These are phyloP conservation scores for Xiphophorus birchmanni DNA, from an alignment of 2,797 vertebrate species.

Conservation along the genomic window DNA sequence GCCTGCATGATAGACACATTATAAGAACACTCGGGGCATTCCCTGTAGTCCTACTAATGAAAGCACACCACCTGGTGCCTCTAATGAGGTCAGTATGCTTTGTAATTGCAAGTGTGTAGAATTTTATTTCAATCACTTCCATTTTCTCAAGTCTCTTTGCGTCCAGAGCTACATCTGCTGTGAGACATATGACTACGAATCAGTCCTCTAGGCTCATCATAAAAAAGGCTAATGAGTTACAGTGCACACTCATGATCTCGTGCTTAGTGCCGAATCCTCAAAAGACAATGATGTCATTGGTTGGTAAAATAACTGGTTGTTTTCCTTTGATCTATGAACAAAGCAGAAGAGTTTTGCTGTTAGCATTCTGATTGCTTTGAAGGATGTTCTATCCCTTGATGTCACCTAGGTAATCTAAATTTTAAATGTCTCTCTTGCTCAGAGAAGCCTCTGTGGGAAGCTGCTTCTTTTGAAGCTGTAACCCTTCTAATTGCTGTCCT, in stretches of 20 bases:
- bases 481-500: conserved; percentile 58
- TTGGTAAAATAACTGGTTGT: conserved; percentile 56
- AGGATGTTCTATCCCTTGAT: conserved; percentile 61
- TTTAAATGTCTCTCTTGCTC: conserved; percentile 47
- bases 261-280: conserved; percentile 42
- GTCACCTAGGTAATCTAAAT: conserved; percentile 74
- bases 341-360: conserved; percentile 60
- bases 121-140: conserved; percentile 24
- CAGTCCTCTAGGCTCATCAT: conserved; percentile 15
- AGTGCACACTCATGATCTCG: conserved; percentile 25
- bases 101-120: conserved; percentile 24
- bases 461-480: conserved; percentile 61
- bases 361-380: conserved; percentile 62
- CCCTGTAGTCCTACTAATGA: conserved; percentile 4
- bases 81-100: conserved; percentile 37
- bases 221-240: conserved; percentile 59
- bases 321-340: conserved; percentile 71
- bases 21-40: conserved; percentile 16
- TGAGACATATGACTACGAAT: conserved; percentile 14
- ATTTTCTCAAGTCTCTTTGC: conserved; percentile 28
- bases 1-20: conserved; percentile 14
- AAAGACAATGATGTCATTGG: conserved; percentile 62
- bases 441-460: conserved; percentile 41
- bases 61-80: conserved; percentile 34
- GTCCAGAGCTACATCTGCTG: conserved; percentile 7